These are phyloP conservation scores for Nebria brevicollis DNA, from an alignment of 2,888 invertebrate genomes.

Conservation along the genomic window DNA sequence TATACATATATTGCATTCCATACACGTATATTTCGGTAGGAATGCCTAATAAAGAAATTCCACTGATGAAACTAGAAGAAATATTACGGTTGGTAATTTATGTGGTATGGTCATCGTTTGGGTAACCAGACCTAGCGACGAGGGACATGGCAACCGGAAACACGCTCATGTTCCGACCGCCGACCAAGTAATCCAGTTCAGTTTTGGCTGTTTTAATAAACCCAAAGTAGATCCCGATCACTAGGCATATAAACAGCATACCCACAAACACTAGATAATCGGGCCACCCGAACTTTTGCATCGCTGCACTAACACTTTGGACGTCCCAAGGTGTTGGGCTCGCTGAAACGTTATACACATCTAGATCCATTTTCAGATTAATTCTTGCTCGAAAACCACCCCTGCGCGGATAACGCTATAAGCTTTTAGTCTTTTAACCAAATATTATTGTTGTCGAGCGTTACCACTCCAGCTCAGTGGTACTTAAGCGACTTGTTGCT, in stretches of 20 bases:
- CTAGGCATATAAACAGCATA: slow-evolving; percentile 80
- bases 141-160: slow-evolving; percentile 87
- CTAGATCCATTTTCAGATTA: background rate
- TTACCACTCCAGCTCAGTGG: too few relatives aligned
- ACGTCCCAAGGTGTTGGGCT: slow-evolving; percentile 48
- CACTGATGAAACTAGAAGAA: slow-evolving; percentile 74
- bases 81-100: too few relatives aligned
- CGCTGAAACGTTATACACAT: background rate
- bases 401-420: too few relatives aligned
- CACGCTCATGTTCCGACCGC: slow-evolving; percentile 82
- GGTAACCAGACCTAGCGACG: slow-evolving; percentile 75
- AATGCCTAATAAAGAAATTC: slow-evolving; percentile 80
- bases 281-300: slow-evolving; percentile 67
- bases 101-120: too few relatives aligned
- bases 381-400: background rate
- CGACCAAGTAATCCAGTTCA: slow-evolving; percentile 80
- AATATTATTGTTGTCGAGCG: too few relatives aligned
- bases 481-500: too few relatives aligned
- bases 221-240: slow-evolving; percentile 86
- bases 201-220: slow-evolving; percentile 73
- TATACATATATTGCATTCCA: slow-evolving; percentile 80
- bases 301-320: slow-evolving; percentile 56
- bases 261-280: slow-evolving; percentile 83
- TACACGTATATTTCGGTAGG: slow-evolving; percentile 85
- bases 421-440: too few relatives aligned